Evolutionary conservation across 2,888 invertebrate species (phyloP).

Genomic region (Temnothorax ravouxi): DNA sequence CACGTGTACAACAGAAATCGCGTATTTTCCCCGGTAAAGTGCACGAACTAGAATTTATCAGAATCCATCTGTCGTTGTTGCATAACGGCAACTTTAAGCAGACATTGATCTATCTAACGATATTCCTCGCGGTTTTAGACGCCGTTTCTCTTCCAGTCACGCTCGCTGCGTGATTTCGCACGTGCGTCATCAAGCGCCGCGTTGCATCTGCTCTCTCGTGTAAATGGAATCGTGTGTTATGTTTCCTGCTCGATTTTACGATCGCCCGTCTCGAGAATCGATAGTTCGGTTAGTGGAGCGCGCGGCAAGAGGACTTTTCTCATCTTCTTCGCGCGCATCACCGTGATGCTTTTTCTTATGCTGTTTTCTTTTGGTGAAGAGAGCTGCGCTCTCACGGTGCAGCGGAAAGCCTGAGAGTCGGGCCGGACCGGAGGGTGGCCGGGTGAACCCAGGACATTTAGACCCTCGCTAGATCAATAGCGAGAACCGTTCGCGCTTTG

Average conservation of each 20-base stretch:
- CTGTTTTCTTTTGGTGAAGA: neutral
- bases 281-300: conserved; percentile 10
- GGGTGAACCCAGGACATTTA: conserved; percentile 79
- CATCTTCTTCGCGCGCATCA: neutral
- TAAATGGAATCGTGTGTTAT: conserved; percentile 31
- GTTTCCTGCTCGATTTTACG: conserved; percentile 22
- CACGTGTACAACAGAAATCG: neutral
- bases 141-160: neutral
- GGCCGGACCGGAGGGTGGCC: conserved; percentile 68
- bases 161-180: neutral
- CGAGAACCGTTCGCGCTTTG: conserved; percentile 72
- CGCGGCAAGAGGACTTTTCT: neutral
- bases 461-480: conserved; percentile 76
- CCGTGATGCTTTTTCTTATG: neutral
- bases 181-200: conserved; percentile 43
- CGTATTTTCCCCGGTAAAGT: neutral
- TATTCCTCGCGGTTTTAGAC: neutral
- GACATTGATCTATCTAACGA: conserved; percentile 18
- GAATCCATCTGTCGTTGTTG: neutral
- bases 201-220: conserved; percentile 19
- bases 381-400: conserved; percentile 2
- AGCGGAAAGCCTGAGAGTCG: conserved; percentile 28
- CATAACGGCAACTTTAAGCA: conserved; percentile 34
- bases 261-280: conserved; percentile 28
- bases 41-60: neutral